Conservation (phyloP, 2,797 vertebrate genomes). For the Coreius guichenoti region DNA sequence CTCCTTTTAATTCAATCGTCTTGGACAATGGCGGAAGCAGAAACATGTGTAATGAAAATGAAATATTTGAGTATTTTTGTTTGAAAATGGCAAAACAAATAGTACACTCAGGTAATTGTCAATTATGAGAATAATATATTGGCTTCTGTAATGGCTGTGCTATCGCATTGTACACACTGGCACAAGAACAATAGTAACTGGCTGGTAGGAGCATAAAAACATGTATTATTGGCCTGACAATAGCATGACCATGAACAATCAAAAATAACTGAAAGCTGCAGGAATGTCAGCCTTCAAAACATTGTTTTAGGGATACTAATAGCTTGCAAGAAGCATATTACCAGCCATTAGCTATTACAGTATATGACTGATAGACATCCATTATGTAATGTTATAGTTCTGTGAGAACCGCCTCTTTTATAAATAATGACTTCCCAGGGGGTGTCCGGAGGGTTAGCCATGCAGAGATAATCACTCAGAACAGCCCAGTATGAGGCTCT, state of each 20-base stretch:
- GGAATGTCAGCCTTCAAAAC: neutral
- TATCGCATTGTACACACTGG: neutral
- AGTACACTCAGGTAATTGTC: neutral
- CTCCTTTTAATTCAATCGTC: conserved; percentile 3
- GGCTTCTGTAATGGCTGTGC: conserved; percentile 16
- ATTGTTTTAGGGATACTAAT: neutral
- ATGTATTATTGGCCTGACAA: neutral
- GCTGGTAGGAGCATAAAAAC: neutral
- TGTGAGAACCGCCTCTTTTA: neutral
- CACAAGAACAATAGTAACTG: neutral
- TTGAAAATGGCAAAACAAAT: conserved; percentile 25
- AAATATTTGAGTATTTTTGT: conserved; percentile 19
- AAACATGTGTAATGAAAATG: neutral
- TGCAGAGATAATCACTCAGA: conserved; percentile 75
- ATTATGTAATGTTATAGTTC: neutral
- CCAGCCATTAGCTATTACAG: neutral
- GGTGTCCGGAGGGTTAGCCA: conserved; percentile 71
- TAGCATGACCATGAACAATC: neutral
- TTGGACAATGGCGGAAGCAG: neutral
- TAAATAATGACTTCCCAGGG: conserved; percentile 76
- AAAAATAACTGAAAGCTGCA: neutral
- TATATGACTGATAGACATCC: neutral
- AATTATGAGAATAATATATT: conserved; percentile 18
- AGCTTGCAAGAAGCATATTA: neutral
- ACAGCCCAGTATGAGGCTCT: conserved; percentile 74